phyloP scores from a whole-genome alignment of 2,797 vertebrate genomes.

The Halcyon leucocephala region DNA sequence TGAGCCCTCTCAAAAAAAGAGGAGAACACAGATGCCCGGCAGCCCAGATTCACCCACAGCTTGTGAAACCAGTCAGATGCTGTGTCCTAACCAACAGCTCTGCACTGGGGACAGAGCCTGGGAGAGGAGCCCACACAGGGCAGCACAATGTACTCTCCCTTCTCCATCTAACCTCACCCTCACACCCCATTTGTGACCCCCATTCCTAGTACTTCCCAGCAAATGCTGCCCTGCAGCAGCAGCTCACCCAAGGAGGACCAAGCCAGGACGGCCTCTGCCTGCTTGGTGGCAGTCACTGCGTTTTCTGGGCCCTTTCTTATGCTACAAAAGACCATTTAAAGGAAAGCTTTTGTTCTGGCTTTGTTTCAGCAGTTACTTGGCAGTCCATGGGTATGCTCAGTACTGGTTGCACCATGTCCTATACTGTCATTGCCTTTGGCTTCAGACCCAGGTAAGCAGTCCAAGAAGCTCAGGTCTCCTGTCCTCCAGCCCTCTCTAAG shows the following conservation, averaged over 20 bases:
- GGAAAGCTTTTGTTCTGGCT: neutral
- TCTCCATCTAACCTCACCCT: neutral
- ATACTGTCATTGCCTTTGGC: neutral
- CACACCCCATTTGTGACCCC: rapidly evolving
- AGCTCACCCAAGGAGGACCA: neutral
- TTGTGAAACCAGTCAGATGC: neutral
- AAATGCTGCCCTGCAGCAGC: neutral
- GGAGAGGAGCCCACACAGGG: neutral
- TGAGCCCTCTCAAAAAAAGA: neutral
- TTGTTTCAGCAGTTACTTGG: neutral
- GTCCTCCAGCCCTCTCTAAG: neutral
- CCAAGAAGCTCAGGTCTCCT: neutral
- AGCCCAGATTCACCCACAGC: neutral
- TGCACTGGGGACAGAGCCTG: neutral
- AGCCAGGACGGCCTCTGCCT: neutral
- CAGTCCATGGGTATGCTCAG: neutral
- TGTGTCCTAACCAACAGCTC: neutral
- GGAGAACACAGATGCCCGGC: rapidly evolving
- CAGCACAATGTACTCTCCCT: neutral
- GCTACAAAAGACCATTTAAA: neutral
- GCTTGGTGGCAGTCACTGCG: neutral
- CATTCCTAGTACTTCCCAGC: neutral
- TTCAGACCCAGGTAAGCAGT: rapidly evolving
- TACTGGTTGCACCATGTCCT: rapidly evolving
- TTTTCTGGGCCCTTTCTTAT: neutral